Evolutionary conservation across 2,113 vertebrate genomes (phyloP), one percentile per base, ranked within the genome.

Genomic region (Aegithalos caudatus): DNA sequence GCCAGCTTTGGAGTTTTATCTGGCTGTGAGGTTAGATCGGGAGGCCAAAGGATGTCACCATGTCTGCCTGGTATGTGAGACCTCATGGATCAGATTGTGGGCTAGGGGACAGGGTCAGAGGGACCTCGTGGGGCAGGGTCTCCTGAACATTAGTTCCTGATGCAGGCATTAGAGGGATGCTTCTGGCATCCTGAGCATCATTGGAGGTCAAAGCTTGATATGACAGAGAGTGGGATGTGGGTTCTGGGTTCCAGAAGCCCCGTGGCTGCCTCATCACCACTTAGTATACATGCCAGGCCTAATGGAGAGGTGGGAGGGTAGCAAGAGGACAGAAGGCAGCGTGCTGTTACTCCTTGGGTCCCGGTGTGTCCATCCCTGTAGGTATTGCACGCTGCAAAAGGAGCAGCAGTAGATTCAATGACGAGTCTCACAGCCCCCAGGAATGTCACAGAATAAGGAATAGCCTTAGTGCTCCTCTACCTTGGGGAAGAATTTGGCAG

Each of bases 361-460:
- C 23, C 33, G 5, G 2, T 0, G 14, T 12, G 16, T 20, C 40
- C 4, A 0, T 20, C 11, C 19, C 35, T 7, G 33, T 6, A 50
- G 29, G 38, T 35, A 5, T n/a, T 14, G 45, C 56, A 27, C 4
- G 1, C 58, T 33, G 50, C 42, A 23, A 67, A 67, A n/a, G 25
- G 28, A 37, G 40, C 15, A 16, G 53, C 56, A 25, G 53, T 2
- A 23, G 48, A 18, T 22, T 31, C 62, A 33, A 2, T 3, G 8
- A 57, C 24, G 37, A 65, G 56, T 57, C 18, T 56, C n/a, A 5
- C 11, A 54, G 54, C 4, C 7, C 37, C 35, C 40, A 24, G 29
- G 14, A 53, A 82, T 12, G 35, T n/a, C 40, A 25, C 0, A 16
- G 37, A n/a, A 15, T 33, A 16, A n/a, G 62, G 47, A 87, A 45